Evolutionary conservation across 2,888 invertebrate species (phyloP), one percentile per base, ranked within the genome.

Genomic region (Meteorus colon): DNA sequence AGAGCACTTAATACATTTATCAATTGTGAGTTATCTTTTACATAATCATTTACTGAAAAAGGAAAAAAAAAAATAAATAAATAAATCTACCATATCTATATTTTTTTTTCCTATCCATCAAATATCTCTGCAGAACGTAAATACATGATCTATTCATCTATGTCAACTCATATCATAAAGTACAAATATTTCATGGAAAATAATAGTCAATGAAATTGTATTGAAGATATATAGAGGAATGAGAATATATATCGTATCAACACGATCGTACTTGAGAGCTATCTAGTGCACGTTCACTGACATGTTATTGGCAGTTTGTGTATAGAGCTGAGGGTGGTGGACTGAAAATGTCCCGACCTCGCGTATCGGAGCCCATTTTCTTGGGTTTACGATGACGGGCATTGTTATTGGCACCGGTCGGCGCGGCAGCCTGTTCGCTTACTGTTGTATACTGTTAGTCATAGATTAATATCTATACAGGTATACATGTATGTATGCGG

Each of bases 321-420:
- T 19, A 55, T 55, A 19, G 55, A 55, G 45, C 60, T 24, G 71
- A 60, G 60, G 81, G 81, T 78, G 81, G 76, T 81, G 79, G 80
- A 76, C 82, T 81, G 83, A 83, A 85, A 85, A 83, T 83, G 81
- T 78, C 80, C 77, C 80, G 76, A 81, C 79, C 71, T 80, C 65
- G 78, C 81, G 82, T 86, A 84, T 85, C 82, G 80, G 80, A 81
- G 81, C 80, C 83, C 81, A 82, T 85, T 85, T 86, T 86, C 84
- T 77, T 81, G 81, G 82, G 79, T 86, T 86, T 85, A 86, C 82
- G 86, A 85, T 83, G 85, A 86, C 83, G 83, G 77, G 81, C 82
- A 84, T 84, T 86, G 84, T 85, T 85, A 84, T 85, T 84, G 85
- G 83, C 84, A 84, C 81, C 73, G 77, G 77, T 65, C 72, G 73